Percentiles rank a stretch among this genome's conserved stretches.
These are phyloP conservation scores for Gryllus bimaculatus DNA, from an alignment of 1,140 invertebrate genomes.

Conservation along the genomic window DNA sequence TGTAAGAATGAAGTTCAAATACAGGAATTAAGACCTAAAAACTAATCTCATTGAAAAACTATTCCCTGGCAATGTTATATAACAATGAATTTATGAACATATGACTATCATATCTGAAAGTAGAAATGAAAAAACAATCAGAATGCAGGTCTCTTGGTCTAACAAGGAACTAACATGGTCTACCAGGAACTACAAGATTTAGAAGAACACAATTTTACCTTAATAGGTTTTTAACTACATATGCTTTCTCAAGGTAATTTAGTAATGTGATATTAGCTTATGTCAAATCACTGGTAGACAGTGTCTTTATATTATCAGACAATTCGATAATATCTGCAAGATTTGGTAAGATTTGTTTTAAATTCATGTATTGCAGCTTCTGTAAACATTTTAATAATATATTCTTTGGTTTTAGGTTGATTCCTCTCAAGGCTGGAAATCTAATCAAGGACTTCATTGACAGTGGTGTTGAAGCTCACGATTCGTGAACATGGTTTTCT, in stretches of 20 bases:
- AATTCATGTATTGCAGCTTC: background rate
- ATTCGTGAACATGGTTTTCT: background rate
- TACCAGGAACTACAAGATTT: too few species aligned
- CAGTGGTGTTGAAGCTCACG: slow-evolving; percentile 13
- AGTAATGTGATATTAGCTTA: background rate
- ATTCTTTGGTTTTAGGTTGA: slow-evolving; percentile 32
- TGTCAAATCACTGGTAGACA: background rate
- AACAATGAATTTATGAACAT: too few species aligned
- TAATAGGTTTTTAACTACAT: background rate
- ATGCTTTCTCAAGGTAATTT: background rate
- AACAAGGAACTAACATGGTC: too few species aligned
- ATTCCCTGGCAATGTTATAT: too few species aligned
- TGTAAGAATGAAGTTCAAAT: too few species aligned
- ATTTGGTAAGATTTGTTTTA: background rate
- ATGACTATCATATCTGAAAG: too few species aligned
- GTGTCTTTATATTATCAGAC: background rate
- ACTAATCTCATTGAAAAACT: too few species aligned
- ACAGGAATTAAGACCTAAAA: too few species aligned
- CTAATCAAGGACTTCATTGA: slow-evolving; percentile 41
- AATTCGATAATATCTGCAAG: background rate
- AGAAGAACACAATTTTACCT: background rate
- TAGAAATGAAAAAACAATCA: too few species aligned
- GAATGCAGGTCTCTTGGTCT: too few species aligned
- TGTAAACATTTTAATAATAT: background rate
- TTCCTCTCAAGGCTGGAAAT: slow-evolving; percentile 34